These are phyloP conservation scores for Tichodroma muraria DNA, from an alignment of 2,113 vertebrate genomes.

Conservation along the genomic window DNA sequence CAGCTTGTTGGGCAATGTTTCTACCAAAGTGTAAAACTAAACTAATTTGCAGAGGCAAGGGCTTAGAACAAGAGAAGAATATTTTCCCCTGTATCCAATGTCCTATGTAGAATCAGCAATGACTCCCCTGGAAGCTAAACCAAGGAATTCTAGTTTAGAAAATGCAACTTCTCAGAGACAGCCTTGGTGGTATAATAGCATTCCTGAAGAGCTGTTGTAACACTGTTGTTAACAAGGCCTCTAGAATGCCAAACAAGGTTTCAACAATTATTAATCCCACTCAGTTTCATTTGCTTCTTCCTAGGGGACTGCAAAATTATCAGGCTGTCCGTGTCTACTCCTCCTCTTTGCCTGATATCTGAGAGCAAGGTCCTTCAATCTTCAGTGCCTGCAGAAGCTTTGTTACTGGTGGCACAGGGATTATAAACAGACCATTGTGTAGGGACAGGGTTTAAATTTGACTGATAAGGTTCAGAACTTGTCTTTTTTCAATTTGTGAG, in stretches of 20 bases:
- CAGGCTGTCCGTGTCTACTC: not conserved
- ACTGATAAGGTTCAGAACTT: not conserved
- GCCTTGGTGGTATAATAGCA: not conserved
- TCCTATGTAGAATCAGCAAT: not conserved
- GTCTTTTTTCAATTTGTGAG: not conserved
- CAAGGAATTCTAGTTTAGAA: not conserved
- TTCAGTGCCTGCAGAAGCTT: not conserved
- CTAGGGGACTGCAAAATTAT: not conserved
- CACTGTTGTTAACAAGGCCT: not conserved
- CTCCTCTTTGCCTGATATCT: not conserved
- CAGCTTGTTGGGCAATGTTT: not conserved
- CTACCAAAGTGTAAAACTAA: not conserved
- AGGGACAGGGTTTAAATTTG: not conserved
- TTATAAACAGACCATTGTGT: not conserved
- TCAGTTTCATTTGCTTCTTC: not conserved
- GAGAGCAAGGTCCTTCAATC: not conserved
- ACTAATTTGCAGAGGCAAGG: not conserved
- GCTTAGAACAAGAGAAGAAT: not conserved
- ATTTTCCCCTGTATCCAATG: not conserved
- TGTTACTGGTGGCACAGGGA: not conserved
- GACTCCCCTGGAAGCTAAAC: not conserved
- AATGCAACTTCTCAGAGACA: not conserved
- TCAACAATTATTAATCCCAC: not conserved
- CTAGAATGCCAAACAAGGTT: not conserved
- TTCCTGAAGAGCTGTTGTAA: not conserved